Evolutionary conservation across 92 coral and sea anemone genomes (phyloP), one percentile per base, ranked within the genome.

Genomic region (Epizoanthus scotinus): DNA sequence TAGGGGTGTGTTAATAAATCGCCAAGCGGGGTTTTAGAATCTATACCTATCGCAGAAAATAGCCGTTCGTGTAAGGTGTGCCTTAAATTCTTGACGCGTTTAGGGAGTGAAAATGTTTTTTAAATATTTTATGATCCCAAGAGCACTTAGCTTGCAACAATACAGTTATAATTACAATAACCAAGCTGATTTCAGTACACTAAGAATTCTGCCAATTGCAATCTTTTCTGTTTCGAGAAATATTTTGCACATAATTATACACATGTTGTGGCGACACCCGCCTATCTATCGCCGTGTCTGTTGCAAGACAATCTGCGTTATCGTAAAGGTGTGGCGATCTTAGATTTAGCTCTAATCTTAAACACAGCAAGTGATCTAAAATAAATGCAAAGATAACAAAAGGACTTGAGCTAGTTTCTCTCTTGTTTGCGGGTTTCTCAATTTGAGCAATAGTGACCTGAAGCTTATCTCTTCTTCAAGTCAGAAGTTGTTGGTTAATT

Each of bases 291-390:
- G 8, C 9, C 31, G 24, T 12, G 15, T 64, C 36, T 21, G 40
- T 64, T 27, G 40, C 17, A 7, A 27, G 15, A 38, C 70, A 14
- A 31, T 64, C 36, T 64, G 36, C 21, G 52, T 22, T 27, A 64
- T 64, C 47, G 21, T 12, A n/a, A 38, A 29, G 70, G 70, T 64
- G 70, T 64, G 70, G 52, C 52, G 52, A 47, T 47, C 1, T 47
- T 47, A 10, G 14, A 47, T 47, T 47, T 13, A 47, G 52, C 12
- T 47, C 52, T 47, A 47, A 47, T 47, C 12, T 64, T 21, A 10
- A 3, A 38, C 70, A n/a, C 70, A 25, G 70, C 19, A 14, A 25
- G 70, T 20, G 44, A 47, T 47, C 13, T 47, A 47, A 47, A 47
- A 47, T 47, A 64, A 19, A 27, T 17, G 47, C 15, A 20, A 64